Base-by-base conservation (phyloP, 2,888 invertebrate genomes). In the Branchipolynoe longqiensis region DNA sequence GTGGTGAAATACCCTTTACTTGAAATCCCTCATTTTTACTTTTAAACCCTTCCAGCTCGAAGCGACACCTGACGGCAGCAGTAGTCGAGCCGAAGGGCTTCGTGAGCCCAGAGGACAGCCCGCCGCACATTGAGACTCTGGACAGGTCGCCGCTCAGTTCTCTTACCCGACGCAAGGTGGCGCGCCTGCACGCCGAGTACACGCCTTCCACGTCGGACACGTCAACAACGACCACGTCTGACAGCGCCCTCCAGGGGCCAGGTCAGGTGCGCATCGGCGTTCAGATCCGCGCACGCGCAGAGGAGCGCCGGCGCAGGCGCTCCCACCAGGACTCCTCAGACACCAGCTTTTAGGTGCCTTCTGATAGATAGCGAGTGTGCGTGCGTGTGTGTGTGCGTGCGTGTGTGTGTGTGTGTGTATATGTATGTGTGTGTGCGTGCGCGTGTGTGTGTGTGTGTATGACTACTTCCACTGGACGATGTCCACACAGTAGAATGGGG, bases 31-130 rank as follows among this genome's bases (percentile, higher is more conserved):
- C 74, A 48, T 12, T 58, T n/a, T 18, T 25, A 58, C 25, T 25
- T 58, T 58, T 58, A 58, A 58, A 58, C 25, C 69, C 12, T 78
- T 78, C 22, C 78, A 78, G 78, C 25, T 78, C 78, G 3, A 64
- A 59, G 31, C 58, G 64, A 25, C 64, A 22, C 8, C 48, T 59
- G 54, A 48, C 41, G 41, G 69, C 40, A 54, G 14, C 41, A 8
- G 22, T 6, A 8, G 25, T 59, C 12, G 82, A 82, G 36, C 22
- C 58, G 41, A n/a, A n/a, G n/a, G 64, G 64, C 69, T 83, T 83
- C 28, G 83, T 83, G 31, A 83, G 83, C 28, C 83, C 83, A 12
- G 69, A 83, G 3, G 69, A 64, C 31, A 64, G 64, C 22, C 83
- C 83, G 4, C 62, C 83, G 14, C n/a, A 58, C 62, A 83, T 83